phyloP scores from a whole-genome alignment of 1,140 invertebrate species.

The Asobara japonica region DNA sequence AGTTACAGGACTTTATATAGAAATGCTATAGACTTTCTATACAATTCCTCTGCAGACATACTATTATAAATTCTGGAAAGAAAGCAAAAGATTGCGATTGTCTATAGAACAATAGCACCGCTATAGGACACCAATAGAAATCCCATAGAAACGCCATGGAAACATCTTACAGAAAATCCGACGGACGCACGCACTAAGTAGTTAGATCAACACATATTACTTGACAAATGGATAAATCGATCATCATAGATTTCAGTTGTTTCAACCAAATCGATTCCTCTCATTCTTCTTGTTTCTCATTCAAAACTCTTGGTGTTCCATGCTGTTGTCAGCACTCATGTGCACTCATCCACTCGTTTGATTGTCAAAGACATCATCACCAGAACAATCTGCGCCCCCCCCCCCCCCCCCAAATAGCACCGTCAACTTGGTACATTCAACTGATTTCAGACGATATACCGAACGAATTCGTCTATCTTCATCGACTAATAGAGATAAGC shows the following conservation, averaged over 20 bases:
- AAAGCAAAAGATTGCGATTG: too few species aligned
- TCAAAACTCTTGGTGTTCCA: not conserved
- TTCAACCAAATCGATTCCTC: conserved; percentile 24
- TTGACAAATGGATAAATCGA: not conserved
- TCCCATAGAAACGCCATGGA: too few species aligned
- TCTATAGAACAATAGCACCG: too few species aligned
- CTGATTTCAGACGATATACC: conserved; percentile 61
- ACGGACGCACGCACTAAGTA: conserved; percentile 22
- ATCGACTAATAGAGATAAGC: conserved; percentile 58
- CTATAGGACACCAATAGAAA: too few species aligned
- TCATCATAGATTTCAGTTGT: not conserved
- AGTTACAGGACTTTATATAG: too few species aligned
- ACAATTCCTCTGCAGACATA: too few species aligned
- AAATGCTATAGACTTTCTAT: too few species aligned
- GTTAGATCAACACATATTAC: not conserved
- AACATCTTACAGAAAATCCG: too few species aligned
- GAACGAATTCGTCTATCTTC: conserved; percentile 56
- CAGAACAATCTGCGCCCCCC: too few species aligned
- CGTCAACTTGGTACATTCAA: conserved; percentile 30
- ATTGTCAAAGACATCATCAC: conserved; percentile 1
- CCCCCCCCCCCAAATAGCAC: conserved; percentile 21
- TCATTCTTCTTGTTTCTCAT: not conserved
- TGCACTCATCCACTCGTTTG: not conserved
- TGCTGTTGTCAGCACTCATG: not conserved
- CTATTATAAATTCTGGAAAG: too few species aligned